A percentile compares a stretch with the other conserved stretches of the same genome.
Evolutionary conservation across 2,113 vertebrate species (phyloP).

Genomic region (Hippolais icterina): DNA sequence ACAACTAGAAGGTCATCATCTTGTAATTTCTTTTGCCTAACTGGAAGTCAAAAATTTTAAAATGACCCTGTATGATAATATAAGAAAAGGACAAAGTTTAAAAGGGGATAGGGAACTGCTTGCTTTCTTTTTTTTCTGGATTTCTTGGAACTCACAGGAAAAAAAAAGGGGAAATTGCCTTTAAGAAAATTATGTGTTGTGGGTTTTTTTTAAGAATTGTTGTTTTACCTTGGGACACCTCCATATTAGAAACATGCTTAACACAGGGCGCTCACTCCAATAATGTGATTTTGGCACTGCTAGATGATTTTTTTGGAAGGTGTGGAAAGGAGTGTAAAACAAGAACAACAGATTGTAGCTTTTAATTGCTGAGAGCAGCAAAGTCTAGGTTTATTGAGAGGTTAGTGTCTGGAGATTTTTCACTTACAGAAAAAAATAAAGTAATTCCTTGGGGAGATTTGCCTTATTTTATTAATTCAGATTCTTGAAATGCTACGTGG

Average conservation of each 20-base stretch:
- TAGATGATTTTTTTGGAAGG: not conserved
- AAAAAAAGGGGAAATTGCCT: not conserved
- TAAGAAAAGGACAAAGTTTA: not conserved
- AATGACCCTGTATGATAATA: not conserved
- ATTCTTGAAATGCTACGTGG: not conserved
- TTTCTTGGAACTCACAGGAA: not conserved
- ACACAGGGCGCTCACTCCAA: not conserved
- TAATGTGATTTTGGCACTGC: not conserved
- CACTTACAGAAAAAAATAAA: not conserved
- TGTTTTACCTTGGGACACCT: not conserved
- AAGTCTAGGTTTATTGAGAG: not conserved
- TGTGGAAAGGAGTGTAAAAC: not conserved
- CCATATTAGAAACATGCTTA: not conserved
- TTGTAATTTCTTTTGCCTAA: not conserved
- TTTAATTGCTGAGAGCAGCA: not conserved
- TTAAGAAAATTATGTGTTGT: not conserved
- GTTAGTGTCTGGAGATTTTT: not conserved
- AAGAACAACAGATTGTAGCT: not conserved
- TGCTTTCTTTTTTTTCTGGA: not conserved
- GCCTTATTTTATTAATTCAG: not conserved
- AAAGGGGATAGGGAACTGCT: not conserved
- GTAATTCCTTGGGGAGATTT: not conserved
- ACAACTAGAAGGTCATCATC: not conserved
- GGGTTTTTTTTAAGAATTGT: not conserved
- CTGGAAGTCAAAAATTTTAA: not conserved